These are phyloP conservation scores for Stichodactyla mertensii DNA, from an alignment of 64 coral and sea anemone species.

Conservation along the genomic window DNA sequence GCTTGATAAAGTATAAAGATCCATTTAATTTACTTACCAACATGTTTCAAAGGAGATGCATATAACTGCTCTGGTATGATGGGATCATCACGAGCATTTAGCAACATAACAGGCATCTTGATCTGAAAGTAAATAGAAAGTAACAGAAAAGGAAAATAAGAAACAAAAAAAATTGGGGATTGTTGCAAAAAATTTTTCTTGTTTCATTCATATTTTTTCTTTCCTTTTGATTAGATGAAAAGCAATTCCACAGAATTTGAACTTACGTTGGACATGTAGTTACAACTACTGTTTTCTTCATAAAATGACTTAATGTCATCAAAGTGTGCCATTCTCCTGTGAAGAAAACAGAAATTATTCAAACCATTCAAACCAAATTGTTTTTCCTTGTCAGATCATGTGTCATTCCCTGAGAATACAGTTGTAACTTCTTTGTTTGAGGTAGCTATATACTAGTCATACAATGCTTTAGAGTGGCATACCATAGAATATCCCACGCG, in stretches of 20 bases:
- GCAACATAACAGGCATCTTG: conserved; percentile 54
- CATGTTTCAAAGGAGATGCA: conserved; percentile 43
- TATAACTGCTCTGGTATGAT: conserved; percentile 59
- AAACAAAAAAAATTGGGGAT: no score
- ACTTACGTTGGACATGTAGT: conserved; percentile 45
- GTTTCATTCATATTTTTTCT: no score
- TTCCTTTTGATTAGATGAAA: neutral
- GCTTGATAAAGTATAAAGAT: no score
- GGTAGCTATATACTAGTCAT: no score
- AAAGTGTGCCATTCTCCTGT: conserved; percentile 54
- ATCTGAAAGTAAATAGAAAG: conserved; percentile 9
- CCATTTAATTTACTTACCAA: conserved; percentile 36
- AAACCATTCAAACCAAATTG: no score
- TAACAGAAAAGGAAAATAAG: no score
- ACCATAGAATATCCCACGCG: no score
- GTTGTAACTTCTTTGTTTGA: no score
- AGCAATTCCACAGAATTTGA: neutral
- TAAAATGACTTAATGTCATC: conserved; percentile 41
- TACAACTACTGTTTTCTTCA: conserved; percentile 50
- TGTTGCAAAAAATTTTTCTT: no score
- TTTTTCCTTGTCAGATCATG: no score
- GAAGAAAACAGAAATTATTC: neutral
- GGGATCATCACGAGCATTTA: conserved; percentile 73
- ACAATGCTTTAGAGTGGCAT: no score
- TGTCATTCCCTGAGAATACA: no score